These are phyloP conservation scores for Pachyramphus minor DNA, from an alignment of 2,113 vertebrate genomes.

Conservation along the genomic window DNA sequence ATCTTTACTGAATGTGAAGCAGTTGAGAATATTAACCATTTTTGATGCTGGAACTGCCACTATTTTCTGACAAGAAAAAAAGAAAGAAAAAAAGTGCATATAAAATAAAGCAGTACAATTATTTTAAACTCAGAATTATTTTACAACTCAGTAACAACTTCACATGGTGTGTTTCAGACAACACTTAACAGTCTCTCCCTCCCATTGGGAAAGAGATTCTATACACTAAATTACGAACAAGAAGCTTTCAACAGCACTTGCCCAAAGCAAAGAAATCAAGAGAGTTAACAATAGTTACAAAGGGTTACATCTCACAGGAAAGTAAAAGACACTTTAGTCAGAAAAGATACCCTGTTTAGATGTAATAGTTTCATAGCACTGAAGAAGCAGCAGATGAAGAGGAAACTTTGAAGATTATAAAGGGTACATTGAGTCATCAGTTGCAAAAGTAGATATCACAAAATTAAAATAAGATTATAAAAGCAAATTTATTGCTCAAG, in stretches of 20 bases:
- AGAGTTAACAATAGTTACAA: neutral
- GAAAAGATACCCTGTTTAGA: neutral
- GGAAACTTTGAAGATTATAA: neutral
- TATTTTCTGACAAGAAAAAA: slow-evolving; percentile 88
- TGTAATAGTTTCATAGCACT: neutral
- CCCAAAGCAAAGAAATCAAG: neutral
- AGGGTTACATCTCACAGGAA: neutral
- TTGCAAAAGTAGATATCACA: neutral
- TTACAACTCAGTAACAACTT: neutral
- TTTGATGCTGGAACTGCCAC: slow-evolving; percentile 94
- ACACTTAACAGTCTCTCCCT: neutral
- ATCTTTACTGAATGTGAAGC: slow-evolving; percentile 97
- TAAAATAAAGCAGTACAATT: neutral
- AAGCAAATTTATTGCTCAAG: neutral
- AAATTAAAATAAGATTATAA: neutral
- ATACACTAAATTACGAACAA: neutral
- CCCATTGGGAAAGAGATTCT: neutral
- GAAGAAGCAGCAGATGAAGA: neutral
- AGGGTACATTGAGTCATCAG: neutral
- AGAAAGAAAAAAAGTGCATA: neutral
- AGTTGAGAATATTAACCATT: slow-evolving; percentile 95
- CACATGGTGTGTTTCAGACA: neutral
- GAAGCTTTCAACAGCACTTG: neutral
- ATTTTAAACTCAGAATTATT: neutral
- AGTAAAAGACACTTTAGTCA: neutral